Conservation (phyloP, 2,797 vertebrate genomes). For the Sebastes nivosus region DNA sequence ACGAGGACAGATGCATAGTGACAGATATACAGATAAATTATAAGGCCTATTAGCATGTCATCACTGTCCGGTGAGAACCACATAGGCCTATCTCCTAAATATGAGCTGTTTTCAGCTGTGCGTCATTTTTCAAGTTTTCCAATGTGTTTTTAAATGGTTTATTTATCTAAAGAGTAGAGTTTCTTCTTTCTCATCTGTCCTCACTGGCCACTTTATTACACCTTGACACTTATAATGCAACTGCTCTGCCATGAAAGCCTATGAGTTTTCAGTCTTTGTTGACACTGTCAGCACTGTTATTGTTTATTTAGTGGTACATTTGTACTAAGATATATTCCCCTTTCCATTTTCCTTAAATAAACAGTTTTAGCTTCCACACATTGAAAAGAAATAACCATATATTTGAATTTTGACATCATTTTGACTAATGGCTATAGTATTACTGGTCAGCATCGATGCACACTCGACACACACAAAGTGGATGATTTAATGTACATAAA, state of each 20-base stretch:
- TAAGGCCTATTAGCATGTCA: not conserved
- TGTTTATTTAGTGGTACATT: not conserved
- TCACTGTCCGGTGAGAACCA: not conserved
- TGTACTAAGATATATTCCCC: not conserved
- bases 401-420: no score
- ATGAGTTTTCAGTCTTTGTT: not conserved
- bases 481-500: no score
- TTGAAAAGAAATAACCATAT: no score
- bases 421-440: fast-evolving
- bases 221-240: not conserved
- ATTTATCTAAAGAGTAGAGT: not conserved
- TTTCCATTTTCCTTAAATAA: no score
- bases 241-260: not conserved
- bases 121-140: not conserved
- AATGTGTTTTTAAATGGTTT: not conserved
- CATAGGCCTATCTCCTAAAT: not conserved
- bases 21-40: not conserved
- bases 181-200: not conserved
- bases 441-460: no score
- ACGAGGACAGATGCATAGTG: not conserved
- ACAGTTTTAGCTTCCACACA: no score
- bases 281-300: not conserved
- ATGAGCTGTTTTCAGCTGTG: not conserved
- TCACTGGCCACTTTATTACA: not conserved
- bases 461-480: no score